Evolutionary conservation across 2,888 invertebrate species (phyloP), one percentile per base, ranked within the genome.

Genomic region (Timema cristinae): DNA sequence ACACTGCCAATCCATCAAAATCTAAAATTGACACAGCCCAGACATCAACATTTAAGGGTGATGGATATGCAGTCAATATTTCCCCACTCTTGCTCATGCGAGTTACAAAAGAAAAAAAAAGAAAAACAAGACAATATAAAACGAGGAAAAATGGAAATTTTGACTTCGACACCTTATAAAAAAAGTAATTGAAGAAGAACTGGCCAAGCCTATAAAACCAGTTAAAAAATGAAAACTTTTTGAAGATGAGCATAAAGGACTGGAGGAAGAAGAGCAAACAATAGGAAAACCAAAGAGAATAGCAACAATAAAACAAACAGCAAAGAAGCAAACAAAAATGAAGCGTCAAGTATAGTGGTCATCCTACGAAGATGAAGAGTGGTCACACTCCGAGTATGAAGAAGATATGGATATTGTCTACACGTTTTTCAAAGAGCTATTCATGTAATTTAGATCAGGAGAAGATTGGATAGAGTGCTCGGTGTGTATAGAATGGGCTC

Each of bases 401-500:
- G 50, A 49, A 50, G 50, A 69, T 15, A 10, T 15, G 15, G 59
- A 61, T n/a, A n/a, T 59, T 49, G 69, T 59, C 15, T 69, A 49
- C 59, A 59, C 61, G n/a, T 69, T 59, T 69, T 69, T 6, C 15
- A 59, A 56, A 2, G 61, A 69, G 10, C 11, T 69, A 49, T 69
- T 59, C 50, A 59, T 50, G 10, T 5, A 61, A 9, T 69, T 49
- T 5, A 59, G 50, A 49, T 69, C 69, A 47, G 56, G 48, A n/a
- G 56, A 56, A n/a, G 56, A 15, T 2, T 56, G 59, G 15, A 50
- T 69, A 32, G 5, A 54, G 52, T 54, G 16, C 47, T 7, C 7
- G 7, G 1, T 8, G 9, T 15, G 68, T 6, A 61, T 11, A 59
- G 59, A 49, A 59, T 59, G 50, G 50, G 69, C 59, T 59, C 69